Conservation (phyloP, 2,797 vertebrate species). For the Acrossocheilus fasciatus region DNA sequence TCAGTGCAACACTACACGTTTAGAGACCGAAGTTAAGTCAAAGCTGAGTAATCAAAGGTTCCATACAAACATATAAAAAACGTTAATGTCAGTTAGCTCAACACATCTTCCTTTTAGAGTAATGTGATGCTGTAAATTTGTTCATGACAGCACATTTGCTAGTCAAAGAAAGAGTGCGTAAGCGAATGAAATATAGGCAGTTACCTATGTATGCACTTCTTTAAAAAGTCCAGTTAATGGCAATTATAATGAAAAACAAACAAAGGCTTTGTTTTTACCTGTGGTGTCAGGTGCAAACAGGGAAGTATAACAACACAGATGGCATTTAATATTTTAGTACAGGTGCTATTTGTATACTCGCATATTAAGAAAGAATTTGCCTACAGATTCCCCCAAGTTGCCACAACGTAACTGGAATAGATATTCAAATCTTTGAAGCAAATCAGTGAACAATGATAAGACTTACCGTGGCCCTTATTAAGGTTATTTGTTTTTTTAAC, state of each 20-base stretch:
- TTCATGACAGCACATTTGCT: conserved; percentile 37
- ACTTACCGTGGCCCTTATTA: neutral
- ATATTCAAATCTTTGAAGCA: conserved; percentile 43
- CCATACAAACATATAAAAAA: neutral
- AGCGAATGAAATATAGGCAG: neutral
- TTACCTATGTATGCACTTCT: neutral
- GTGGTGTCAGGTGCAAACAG: conserved; percentile 25
- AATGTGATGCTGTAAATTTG: conserved; percentile 12
- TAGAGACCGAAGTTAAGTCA: neutral
- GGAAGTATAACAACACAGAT: conserved; percentile 38
- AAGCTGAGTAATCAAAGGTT: too few species aligned
- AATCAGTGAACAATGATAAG: conserved; percentile 7
- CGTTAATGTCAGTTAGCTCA: neutral
- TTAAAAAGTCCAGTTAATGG: conserved; percentile 33
- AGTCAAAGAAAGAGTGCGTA: conserved; percentile 38
- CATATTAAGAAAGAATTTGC: conserved; percentile 35
- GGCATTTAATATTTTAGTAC: conserved; percentile 24
- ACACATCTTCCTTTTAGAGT: neutral
- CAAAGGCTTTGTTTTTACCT: conserved; percentile 31
- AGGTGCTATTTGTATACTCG: conserved; percentile 9
- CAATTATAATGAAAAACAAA: conserved; percentile 32
- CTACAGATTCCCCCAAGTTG: conserved; percentile 3
- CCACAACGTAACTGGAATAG: conserved; percentile 24
- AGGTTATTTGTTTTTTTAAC: neutral
- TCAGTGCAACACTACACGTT: neutral